Base-by-base conservation (phyloP, 2,888 invertebrate species). In the Horisme vitalbata region DNA sequence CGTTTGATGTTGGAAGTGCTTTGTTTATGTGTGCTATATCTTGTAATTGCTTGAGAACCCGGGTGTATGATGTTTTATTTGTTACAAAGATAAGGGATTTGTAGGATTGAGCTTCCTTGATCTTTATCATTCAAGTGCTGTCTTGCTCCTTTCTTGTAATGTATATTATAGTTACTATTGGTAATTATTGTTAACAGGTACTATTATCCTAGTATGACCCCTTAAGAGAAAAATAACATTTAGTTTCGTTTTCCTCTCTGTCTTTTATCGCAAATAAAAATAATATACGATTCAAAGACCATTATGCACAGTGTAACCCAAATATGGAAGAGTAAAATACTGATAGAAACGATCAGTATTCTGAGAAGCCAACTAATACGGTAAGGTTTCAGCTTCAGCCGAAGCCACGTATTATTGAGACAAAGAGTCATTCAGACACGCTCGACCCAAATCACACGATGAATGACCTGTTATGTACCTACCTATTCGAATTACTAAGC, bases 371-470 rank as follows among this genome's bases (percentile, higher is more conserved):
- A 50, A 38, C 54, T 49, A 39, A 55, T 49, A 50, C 45, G 44
- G 49, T 47, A 33, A 41, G 45, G 47, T 49, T 46, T 50, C 47
- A 48, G 49, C 49, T 45, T 51, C 49, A 57, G 55, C n/a, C n/a
- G 57, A 55, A 55, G 44, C 49, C 55, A 52, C 45, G 51, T 49
- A 46, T 53, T 55, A 57, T 54, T 57, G 47, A 57, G 48, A 58
- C 58, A 62, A 57, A 60, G 57, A 52, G 41, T 53, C 55, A 52
- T 59, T 58, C 51, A 58, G 38, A 44, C 46, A 48, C 45, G 45
- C 53, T 50, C 54, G 54, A 60, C 60, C 55, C 55, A 55, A 58
- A 60, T 59, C 57, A 58, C 52, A 45, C 51, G 45, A 41, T 52
- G 49, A 55, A 58, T 55, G 49, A 51, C 41, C n/a, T n/a, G n/a